Evolutionary conservation across 2,113 vertebrate genomes (phyloP).

Genomic region (Pteropus alecto): DNA sequence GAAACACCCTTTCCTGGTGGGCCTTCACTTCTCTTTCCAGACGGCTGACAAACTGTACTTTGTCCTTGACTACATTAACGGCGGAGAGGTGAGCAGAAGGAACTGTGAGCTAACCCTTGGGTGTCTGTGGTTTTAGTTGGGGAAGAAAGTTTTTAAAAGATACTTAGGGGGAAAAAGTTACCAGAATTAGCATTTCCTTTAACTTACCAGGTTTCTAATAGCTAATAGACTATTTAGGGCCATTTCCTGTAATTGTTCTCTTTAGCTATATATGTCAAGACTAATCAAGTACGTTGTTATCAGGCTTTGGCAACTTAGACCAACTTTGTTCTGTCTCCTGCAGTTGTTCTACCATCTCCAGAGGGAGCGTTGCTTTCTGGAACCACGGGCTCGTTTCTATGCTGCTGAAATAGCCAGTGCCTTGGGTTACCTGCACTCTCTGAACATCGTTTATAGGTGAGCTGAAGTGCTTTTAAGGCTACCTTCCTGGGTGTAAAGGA

Average conservation of each 20-base stretch:
- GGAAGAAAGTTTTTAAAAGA: slow-evolving; percentile 78
- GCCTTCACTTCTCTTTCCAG: slow-evolving; percentile 98
- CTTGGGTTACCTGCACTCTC: slow-evolving; percentile 96
- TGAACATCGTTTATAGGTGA: slow-evolving; percentile 97
- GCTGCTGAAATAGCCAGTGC: slow-evolving; percentile 98
- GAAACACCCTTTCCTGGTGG: slow-evolving; percentile 98
- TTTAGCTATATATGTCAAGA: slow-evolving; percentile 67
- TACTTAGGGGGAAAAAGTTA: slow-evolving; percentile 62
- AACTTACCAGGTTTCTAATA: slow-evolving; percentile 69
- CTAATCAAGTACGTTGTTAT: slow-evolving; percentile 79
- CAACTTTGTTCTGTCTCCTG: slow-evolving; percentile 76
- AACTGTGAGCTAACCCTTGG: slow-evolving; percentile 69
- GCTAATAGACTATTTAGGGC: slow-evolving; percentile 67
- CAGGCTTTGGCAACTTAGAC: slow-evolving; percentile 54
- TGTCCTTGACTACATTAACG: slow-evolving; percentile 98
- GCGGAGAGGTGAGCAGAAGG: slow-evolving; percentile 93
- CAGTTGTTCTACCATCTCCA: slow-evolving; percentile 99
- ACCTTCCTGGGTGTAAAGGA: not conserved
- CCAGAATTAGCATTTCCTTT: slow-evolving; percentile 81
- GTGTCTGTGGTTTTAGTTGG: slow-evolving; percentile 74
- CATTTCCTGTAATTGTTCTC: slow-evolving; percentile 83
- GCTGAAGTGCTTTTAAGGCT: not conserved
- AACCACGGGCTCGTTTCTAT: slow-evolving; percentile 96
- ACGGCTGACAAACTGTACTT: slow-evolving; percentile 98
- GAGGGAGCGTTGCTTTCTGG: slow-evolving; percentile 97